Conservation (phyloP, 2,797 vertebrate genomes). For the Octomys mimax region DNA sequence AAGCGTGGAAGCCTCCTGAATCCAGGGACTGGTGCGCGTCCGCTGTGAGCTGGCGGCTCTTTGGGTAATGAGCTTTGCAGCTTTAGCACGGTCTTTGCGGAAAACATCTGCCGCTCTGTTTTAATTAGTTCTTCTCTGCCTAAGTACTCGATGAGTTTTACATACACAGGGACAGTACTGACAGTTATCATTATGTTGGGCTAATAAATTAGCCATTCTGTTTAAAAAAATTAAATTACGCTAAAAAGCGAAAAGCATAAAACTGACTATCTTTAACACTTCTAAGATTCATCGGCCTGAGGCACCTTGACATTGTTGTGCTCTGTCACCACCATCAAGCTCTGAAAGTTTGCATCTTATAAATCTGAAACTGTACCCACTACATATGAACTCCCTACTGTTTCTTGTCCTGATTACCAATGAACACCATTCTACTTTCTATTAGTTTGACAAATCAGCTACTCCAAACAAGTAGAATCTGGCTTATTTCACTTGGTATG, state of each 20-base stretch:
- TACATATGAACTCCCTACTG: background rate
- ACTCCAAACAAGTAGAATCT: background rate
- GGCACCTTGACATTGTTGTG: background rate
- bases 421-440: background rate
- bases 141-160: background rate
- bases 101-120: background rate
- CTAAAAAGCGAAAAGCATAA: slow-evolving; percentile 19
- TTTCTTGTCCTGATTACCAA: background rate
- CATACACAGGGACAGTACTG: background rate
- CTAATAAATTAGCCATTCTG: background rate
- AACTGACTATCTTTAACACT: background rate
- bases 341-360: background rate
- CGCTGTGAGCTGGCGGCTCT: background rate
- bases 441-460: background rate
- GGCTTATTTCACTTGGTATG: background rate
- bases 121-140: background rate
- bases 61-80: background rate
- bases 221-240: background rate
- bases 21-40: background rate
- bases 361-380: background rate
- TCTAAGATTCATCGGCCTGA: background rate
- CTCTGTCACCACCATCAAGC: background rate
- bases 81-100: background rate
- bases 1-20: background rate
- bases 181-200: background rate